Conservation (phyloP, 2,888 invertebrate genomes). For the Tubulanus polymorphus region DNA sequence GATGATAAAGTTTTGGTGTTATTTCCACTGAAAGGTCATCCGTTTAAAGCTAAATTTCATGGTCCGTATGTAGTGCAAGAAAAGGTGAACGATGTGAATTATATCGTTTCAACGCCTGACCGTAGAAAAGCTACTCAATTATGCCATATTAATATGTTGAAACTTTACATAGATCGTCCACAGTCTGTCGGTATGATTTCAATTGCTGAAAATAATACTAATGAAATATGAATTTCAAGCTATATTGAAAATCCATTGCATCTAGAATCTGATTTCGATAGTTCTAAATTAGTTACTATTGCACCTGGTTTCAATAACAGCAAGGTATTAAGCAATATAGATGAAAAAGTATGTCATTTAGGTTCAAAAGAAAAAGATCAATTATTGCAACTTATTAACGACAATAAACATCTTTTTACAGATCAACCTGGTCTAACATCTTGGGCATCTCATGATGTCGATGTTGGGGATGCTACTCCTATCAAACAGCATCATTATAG, state of each 20-base stretch:
- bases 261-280: too few species aligned
- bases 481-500: slow-evolving; percentile 11
- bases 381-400: not conserved
- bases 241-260: too few species aligned
- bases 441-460: slow-evolving; percentile 7
- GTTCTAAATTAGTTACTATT: too few species aligned
- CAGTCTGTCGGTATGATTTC: too few species aligned
- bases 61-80: slow-evolving; percentile 2
- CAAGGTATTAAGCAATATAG: too few species aligned
- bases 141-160: slow-evolving; percentile 14
- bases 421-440: slow-evolving; percentile 7
- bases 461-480: slow-evolving; percentile 6
- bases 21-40: not conserved
- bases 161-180: too few species aligned
- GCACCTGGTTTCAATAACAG: too few species aligned
- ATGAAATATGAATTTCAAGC: too few species aligned
- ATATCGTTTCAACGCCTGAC: slow-evolving; percentile 6
- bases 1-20: slow-evolving; percentile 8
- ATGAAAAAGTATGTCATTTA: too few species aligned
- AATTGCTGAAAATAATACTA: too few species aligned
- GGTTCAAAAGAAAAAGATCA: too few species aligned
- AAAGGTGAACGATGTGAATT: slow-evolving; percentile 5
- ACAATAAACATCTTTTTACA: slow-evolving; percentile 5
- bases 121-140: not conserved
- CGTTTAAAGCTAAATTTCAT: slow-evolving; percentile 3